Evolutionary conservation across 1,140 invertebrate species (phyloP).

Genomic region (Anagrus nilaparvatae): DNA sequence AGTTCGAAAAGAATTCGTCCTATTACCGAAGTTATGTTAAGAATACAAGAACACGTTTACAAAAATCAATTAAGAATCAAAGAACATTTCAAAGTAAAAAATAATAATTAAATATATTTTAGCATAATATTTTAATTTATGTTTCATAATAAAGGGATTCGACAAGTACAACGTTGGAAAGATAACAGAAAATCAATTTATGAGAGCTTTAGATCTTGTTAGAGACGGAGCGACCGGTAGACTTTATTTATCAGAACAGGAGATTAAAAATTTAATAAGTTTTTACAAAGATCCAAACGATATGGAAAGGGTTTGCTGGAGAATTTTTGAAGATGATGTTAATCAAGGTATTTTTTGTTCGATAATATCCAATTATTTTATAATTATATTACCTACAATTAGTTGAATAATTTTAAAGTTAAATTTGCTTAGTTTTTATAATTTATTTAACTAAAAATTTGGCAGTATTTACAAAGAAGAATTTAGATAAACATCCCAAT

Average conservation of each 20-base stretch:
- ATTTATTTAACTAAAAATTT: constrained; percentile 4
- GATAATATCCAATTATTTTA: too few relatives aligned
- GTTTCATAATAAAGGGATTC: constrained; percentile 42
- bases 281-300: constrained; percentile 58
- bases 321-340: constrained; percentile 60
- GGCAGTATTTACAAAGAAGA: constrained; percentile 55
- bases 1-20: constrained; percentile 24
- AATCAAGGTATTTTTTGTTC: constrained; percentile 43
- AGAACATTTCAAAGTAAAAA: constrained; percentile 50
- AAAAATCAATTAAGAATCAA: constrained; percentile 49
- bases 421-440: constrained; percentile 1
- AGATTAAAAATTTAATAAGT: constrained; percentile 46
- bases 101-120: too few relatives aligned
- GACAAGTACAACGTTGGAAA: constrained; percentile 51
- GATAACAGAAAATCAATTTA: constrained; percentile 54
- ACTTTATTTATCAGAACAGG: constrained; percentile 44
- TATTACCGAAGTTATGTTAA: constrained; percentile 37
- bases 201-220: constrained; percentile 49
- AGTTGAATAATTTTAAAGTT: not conserved
- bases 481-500: constrained; percentile 54
- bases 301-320: constrained; percentile 51
- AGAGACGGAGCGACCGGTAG: constrained; percentile 46
- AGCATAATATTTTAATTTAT: not conserved
- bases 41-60: constrained; percentile 50
- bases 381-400: too few relatives aligned